Evolutionary conservation across 2,888 invertebrate species (phyloP), one percentile per base, ranked within the genome.

Genomic region (Rhamnusium bicolor): DNA sequence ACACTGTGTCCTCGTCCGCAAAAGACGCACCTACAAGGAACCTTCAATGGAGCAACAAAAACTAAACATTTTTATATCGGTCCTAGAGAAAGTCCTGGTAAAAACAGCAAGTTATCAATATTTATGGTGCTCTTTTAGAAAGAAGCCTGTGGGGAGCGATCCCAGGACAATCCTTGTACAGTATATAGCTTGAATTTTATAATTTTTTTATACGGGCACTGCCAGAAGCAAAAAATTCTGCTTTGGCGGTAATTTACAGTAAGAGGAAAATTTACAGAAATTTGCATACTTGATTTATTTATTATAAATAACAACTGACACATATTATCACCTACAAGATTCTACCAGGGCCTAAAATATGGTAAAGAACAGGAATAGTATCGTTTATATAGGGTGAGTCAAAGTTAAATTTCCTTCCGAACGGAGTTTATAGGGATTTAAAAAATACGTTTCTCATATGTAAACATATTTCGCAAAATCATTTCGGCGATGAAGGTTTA

Each of bases 51-150:
- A 47, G 53, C 6, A 51, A 56, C 27, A 63, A 46, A 63, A 70
- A 70, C 63, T 70, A 70, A 70, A 70, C 63, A 70, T 70, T 63
- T 70, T 63, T 70, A 63, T 65, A 61, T 70, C 56, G 67, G 67
- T 56, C 46, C 8, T 6, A 29, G 67, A 56, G 40, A 67, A 56
- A 21, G 56, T 40, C 10, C 67, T 19, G 21, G 54, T 16, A 56
- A 54, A 29, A 62, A 53, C 63, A 58, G 21, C 58, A 58, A 53
- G 68, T 68, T 72, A 72, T 72, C 72, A 65, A 72, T 72, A 72
- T 72, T 72, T 72, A 72, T 72, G 63, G 69, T 53, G 49, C 53
- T 69, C 54, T 72, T 69, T 63, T 65, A 47, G 40, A 32, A 69
- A 69, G 69, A 58, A 46, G 68, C 32, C 72, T 72, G 47, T 46